These are phyloP conservation scores for Orchesellides sinensis DNA, from an alignment of 2,888 invertebrate genomes.

Conservation along the genomic window DNA sequence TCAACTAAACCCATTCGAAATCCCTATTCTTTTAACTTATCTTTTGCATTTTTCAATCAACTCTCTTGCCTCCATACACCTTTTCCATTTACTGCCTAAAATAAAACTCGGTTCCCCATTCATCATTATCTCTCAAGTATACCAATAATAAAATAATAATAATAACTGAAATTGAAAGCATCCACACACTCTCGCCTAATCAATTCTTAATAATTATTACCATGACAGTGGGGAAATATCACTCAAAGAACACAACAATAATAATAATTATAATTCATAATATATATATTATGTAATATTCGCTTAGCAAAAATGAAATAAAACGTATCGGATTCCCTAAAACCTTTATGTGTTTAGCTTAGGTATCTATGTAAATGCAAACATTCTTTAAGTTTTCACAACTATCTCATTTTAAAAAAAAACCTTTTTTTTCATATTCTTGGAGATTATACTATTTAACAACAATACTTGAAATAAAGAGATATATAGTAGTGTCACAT, in stretches of 20 bases:
- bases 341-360: slow-evolving; percentile 17
- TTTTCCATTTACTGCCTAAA: not conserved
- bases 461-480: slow-evolving; percentile 41
- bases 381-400: slow-evolving; percentile 58
- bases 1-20: no score
- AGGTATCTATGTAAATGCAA: slow-evolving; percentile 61
- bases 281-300: no score
- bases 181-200: slow-evolving; percentile 22
- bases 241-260: slow-evolving; percentile 66
- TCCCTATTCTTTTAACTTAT: no score
- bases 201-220: slow-evolving; percentile 49
- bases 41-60: no score
- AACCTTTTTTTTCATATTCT: not conserved
- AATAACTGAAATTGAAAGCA: not conserved
- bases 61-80: no score
- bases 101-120: not conserved
- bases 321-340: slow-evolving; percentile 44
- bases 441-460: slow-evolving; percentile 17
- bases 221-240: slow-evolving; percentile 65
- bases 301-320: slow-evolving; percentile 33
- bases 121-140: no score
- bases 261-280: slow-evolving; percentile 34
- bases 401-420: not conserved
- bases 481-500: slow-evolving; percentile 9
- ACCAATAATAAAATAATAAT: no score